phyloP scores from a whole-genome alignment of 2,888 invertebrate species.

The Ypsolopha scabrella region DNA sequence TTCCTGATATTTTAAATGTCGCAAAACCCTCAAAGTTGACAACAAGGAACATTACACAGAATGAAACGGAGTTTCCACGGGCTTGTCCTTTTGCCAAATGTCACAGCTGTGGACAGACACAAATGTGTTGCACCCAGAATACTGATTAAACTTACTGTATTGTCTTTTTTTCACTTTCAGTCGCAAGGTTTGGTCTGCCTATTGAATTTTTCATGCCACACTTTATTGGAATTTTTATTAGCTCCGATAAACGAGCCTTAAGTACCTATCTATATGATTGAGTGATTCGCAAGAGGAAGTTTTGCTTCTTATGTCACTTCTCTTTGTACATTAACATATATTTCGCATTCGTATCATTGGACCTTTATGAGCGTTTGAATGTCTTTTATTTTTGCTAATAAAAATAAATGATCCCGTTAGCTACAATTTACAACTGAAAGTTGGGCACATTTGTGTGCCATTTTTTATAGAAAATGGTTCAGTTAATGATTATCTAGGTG shows the following conservation, averaged over 20 bases:
- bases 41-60: not conserved
- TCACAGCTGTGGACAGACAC: slow-evolving; percentile 52
- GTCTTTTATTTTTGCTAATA: slow-evolving; percentile 48
- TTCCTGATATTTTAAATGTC: too few species aligned
- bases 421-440: slow-evolving; percentile 8
- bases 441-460: not conserved
- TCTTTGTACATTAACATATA: slow-evolving; percentile 45
- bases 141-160: slow-evolving; percentile 59
- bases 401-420: slow-evolving; percentile 48
- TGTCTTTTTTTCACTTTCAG: slow-evolving; percentile 59
- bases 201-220: slow-evolving; percentile 61
- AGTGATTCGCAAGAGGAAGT: slow-evolving; percentile 48
- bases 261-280: slow-evolving; percentile 36
- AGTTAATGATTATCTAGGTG: too few species aligned
- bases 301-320: slow-evolving; percentile 39
- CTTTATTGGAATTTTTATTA: slow-evolving; percentile 49
- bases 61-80: slow-evolving; percentile 11
- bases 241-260: slow-evolving; percentile 18
- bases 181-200: slow-evolving; percentile 42
- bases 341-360: slow-evolving; percentile 46
- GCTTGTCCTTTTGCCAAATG: slow-evolving; percentile 57
- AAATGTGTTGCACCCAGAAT: slow-evolving; percentile 40
- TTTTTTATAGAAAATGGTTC: too few species aligned
- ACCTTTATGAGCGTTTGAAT: slow-evolving; percentile 45
- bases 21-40: slow-evolving; percentile 10